A percentile compares a stretch with the other conserved stretches of the same genome.
Conservation (phyloP, 2,113 vertebrate genomes). For the Colossoma macropomum region DNA sequence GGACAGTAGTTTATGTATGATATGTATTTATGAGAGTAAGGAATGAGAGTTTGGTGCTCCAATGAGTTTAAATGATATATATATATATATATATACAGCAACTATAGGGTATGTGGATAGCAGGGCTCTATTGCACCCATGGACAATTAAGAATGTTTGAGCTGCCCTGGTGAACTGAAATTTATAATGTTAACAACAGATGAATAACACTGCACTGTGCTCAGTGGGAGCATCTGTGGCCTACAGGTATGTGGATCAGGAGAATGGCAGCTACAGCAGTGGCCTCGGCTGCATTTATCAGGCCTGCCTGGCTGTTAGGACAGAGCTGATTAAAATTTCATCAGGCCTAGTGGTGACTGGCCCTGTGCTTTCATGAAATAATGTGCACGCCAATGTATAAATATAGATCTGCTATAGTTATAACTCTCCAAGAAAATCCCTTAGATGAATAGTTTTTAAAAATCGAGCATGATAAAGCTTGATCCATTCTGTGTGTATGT, state of each 20-base stretch:
- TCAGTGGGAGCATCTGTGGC: constrained; percentile 43
- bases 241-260: constrained; percentile 30
- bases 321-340: constrained; percentile 59
- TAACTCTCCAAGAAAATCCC: constrained; percentile 26
- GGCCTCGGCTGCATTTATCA: constrained; percentile 50
- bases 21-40: no score
- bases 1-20: no score
- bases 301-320: constrained; percentile 45
- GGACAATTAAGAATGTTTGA: constrained; percentile 16
- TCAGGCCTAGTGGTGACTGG: constrained; percentile 52
- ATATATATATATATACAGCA: no score
- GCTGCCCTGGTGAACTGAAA: constrained; percentile 31
- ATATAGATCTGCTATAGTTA: constrained; percentile 45
- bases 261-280: constrained; percentile 47
- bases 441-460: not conserved
- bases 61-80: no score
- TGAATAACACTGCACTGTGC: constrained; percentile 29
- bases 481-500: not conserved
- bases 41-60: no score
- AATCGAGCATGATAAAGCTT: not conserved
- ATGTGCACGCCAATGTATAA: constrained; percentile 45
- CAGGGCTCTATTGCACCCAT: not conserved
- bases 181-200: constrained; percentile 37
- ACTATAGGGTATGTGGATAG: not conserved
- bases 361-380: constrained; percentile 49